Conservation (phyloP, 2,888 invertebrate species). For the Eupithecia centaureata region DNA sequence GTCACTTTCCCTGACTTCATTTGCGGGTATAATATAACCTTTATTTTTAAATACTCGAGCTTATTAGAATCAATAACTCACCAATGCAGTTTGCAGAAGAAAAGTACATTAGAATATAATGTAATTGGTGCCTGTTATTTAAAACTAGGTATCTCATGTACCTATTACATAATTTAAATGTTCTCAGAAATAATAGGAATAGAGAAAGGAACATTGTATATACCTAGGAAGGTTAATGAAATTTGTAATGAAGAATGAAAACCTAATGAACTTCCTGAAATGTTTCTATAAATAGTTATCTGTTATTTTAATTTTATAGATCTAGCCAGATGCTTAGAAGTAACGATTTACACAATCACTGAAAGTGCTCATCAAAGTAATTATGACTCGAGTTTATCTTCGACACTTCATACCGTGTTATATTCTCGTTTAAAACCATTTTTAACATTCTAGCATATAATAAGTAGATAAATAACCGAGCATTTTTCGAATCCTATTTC, state of each 20-base stretch:
- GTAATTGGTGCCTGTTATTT: no score
- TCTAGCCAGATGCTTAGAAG: conserved; percentile 9
- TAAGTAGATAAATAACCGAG: not conserved
- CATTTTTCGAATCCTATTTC: not conserved
- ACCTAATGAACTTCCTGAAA: not conserved
- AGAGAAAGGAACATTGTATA: not conserved
- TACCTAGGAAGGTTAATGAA: not conserved
- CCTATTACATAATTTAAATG: no score
- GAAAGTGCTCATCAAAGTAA: conserved; percentile 36
- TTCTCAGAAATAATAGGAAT: no score
- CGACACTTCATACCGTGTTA: conserved; percentile 13
- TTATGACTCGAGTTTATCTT: conserved; percentile 37
- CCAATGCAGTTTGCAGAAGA: not conserved
- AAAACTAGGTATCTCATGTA: no score
- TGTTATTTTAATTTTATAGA: conserved; percentile 22
- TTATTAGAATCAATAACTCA: not conserved
- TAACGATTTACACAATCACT: conserved; percentile 21
- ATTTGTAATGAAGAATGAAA: not conserved
- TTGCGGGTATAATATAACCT: not conserved
- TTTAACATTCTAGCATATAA: not conserved
- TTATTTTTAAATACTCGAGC: not conserved
- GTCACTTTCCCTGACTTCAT: not conserved
- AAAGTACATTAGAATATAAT: no score
- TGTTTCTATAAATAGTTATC: conserved; percentile 66
- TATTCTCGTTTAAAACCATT: not conserved